Evolutionary conservation across 2,797 vertebrate genomes (phyloP).

Genomic region (Cichlasoma orientale): DNA sequence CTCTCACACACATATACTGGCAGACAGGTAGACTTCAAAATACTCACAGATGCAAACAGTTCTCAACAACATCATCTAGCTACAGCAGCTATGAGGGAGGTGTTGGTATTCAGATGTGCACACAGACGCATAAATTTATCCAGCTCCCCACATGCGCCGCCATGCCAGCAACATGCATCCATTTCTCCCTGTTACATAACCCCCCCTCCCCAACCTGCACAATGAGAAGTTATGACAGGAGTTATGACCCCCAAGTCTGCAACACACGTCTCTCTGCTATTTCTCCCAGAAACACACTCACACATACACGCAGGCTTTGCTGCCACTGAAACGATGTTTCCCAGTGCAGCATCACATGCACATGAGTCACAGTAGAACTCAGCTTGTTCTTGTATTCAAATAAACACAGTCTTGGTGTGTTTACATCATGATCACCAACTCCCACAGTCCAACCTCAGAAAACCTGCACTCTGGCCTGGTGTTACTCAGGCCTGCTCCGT

Average conservation of each 20-base stretch:
- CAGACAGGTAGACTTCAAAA: background rate
- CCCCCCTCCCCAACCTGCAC: slow-evolving; percentile 25
- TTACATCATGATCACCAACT: slow-evolving; percentile 43
- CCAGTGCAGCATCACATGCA: slow-evolving; percentile 40
- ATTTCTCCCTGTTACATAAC: slow-evolving; percentile 56
- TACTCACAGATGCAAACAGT: slow-evolving; percentile 14
- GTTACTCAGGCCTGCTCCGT: background rate
- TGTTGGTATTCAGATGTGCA: slow-evolving; percentile 23
- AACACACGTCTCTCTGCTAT: slow-evolving; percentile 19
- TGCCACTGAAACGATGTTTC: slow-evolving; percentile 31
- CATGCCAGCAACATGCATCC: slow-evolving; percentile 49
- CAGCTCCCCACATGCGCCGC: slow-evolving; percentile 13
- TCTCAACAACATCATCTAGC: slow-evolving; percentile 24
- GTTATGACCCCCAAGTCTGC: slow-evolving; percentile 54
- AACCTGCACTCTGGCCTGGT: slow-evolving; percentile 12
- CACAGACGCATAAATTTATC: background rate
- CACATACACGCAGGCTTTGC: slow-evolving; percentile 7
- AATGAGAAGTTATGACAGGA: slow-evolving; percentile 51
- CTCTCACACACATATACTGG: background rate
- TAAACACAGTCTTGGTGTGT: slow-evolving; percentile 46
- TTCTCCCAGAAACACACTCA: slow-evolving; percentile 5
- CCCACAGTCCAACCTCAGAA: slow-evolving; percentile 44
- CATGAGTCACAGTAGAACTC: slow-evolving; percentile 54
- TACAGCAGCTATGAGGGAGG: background rate
- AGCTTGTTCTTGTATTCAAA: slow-evolving; percentile 39